phyloP scores from a whole-genome alignment of 1,140 invertebrate species.

The Calosoma granatense region DNA sequence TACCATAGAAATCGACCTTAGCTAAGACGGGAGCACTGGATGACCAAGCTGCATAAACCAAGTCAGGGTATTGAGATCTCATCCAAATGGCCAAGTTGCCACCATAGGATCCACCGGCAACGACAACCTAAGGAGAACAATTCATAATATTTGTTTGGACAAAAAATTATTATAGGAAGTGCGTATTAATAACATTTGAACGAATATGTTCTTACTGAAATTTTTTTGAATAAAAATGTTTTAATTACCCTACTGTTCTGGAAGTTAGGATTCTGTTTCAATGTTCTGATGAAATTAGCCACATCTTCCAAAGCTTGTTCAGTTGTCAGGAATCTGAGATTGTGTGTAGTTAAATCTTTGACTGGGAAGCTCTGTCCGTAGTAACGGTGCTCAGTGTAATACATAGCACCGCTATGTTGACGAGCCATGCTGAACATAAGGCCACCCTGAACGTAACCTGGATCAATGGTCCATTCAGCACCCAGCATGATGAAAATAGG shows the following conservation, averaged over 20 bases:
- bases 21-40: slow-evolving; percentile 43
- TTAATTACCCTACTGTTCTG: slow-evolving; percentile 15
- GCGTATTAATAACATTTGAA: background rate
- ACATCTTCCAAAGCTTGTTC: slow-evolving; percentile 62
- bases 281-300: slow-evolving; percentile 29
- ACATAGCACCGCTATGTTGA: slow-evolving; percentile 46
- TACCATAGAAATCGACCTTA: slow-evolving; percentile 39
- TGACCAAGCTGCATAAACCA: slow-evolving; percentile 43
- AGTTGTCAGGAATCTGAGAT: slow-evolving; percentile 50
- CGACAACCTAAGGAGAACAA: slow-evolving; percentile 33
- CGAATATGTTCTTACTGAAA: background rate
- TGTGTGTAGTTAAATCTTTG: no score
- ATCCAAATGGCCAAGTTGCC: slow-evolving; percentile 46
- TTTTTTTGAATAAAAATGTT: background rate
- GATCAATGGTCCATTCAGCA: slow-evolving; percentile 47
- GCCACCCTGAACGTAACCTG: slow-evolving; percentile 36
- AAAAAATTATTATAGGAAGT: background rate
- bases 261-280: slow-evolving; percentile 13
- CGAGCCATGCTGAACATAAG: slow-evolving; percentile 46
- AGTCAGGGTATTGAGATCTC: slow-evolving; percentile 46
- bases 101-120: slow-evolving; percentile 50
- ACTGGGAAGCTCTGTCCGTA: slow-evolving; percentile 69
- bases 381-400: slow-evolving; percentile 68
- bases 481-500: slow-evolving; percentile 65
- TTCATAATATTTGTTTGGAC: no score